Conservation (phyloP, 2,888 invertebrate species). For the Leptinotarsa rubiginosa region DNA sequence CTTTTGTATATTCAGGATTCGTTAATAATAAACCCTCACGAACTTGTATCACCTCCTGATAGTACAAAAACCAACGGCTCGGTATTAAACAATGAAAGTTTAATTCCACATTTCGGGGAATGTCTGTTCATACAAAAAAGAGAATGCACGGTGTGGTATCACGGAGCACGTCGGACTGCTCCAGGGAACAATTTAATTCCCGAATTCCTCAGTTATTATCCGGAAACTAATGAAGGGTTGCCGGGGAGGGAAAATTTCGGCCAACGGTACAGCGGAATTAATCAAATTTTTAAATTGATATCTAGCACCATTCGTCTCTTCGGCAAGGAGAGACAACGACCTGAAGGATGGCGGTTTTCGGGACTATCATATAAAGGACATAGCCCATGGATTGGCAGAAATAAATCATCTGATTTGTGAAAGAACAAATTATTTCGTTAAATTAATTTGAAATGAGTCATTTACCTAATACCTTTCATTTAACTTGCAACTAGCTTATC, state of each 20-base stretch:
- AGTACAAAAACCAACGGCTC: not conserved
- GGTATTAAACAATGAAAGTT: conserved; percentile 20
- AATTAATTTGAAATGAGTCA: no score
- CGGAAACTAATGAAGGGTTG: conserved; percentile 13
- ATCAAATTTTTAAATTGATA: conserved; percentile 11
- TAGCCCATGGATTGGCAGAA: no score
- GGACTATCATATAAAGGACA: no score
- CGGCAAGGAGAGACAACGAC: not conserved
- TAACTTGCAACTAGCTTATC: no score
- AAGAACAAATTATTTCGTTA: no score
- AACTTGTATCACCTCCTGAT: not conserved
- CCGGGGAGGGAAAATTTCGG: not conserved
- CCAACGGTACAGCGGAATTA: conserved; percentile 1
- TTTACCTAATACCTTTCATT: no score
- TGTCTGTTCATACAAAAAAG: conserved; percentile 10
- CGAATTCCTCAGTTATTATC: conserved; percentile 19
- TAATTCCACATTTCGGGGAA: conserved; percentile 16
- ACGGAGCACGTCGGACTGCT: conserved; percentile 5
- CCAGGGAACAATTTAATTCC: conserved; percentile 18
- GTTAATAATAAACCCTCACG: not conserved
- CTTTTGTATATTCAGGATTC: conserved; percentile 3
- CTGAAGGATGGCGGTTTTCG: not conserved
- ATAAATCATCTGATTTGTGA: no score
- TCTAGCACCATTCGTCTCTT: not conserved
- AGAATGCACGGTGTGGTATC: conserved; percentile 10